These are phyloP conservation scores for Boulengeromyrus knoepffleri DNA, from an alignment of 2,113 vertebrate species.

Conservation along the genomic window DNA sequence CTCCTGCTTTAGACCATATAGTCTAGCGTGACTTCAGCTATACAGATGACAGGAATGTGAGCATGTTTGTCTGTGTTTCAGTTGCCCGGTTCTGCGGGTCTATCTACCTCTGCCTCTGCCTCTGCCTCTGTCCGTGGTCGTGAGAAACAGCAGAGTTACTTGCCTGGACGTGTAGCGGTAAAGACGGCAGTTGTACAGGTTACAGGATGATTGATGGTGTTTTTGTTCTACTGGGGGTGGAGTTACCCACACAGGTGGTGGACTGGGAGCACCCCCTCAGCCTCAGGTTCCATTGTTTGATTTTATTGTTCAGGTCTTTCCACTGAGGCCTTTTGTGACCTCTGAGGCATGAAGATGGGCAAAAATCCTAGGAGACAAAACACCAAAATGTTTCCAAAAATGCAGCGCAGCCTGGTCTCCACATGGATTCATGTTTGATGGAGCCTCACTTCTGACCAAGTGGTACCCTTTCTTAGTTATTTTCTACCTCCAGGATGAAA, in stretches of 20 bases:
- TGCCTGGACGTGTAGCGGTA: neutral
- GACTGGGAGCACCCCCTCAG: neutral
- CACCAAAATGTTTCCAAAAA: neutral
- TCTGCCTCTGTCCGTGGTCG: neutral
- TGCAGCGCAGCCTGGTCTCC: neutral
- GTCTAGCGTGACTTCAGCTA: neutral
- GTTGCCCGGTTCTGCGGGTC: neutral
- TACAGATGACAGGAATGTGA: neutral
- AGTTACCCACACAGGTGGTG: neutral
- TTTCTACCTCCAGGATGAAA: neutral
- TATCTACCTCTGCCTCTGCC: neutral
- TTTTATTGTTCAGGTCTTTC: neutral
- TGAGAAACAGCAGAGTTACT: neutral
- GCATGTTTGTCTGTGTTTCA: neutral
- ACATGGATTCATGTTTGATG: neutral
- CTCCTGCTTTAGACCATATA: neutral
- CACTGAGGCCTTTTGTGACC: neutral
- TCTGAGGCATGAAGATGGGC: neutral
- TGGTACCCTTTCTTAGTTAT: neutral
- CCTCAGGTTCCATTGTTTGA: neutral
- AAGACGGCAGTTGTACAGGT: neutral
- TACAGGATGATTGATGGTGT: neutral
- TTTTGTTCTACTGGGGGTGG: neutral
- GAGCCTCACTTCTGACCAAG: neutral
- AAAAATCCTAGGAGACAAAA: neutral